Percentiles rank a stretch among this genome's conserved stretches.
Conservation (phyloP, 1,140 invertebrate species). For the Probaryconus sp. region DNA sequence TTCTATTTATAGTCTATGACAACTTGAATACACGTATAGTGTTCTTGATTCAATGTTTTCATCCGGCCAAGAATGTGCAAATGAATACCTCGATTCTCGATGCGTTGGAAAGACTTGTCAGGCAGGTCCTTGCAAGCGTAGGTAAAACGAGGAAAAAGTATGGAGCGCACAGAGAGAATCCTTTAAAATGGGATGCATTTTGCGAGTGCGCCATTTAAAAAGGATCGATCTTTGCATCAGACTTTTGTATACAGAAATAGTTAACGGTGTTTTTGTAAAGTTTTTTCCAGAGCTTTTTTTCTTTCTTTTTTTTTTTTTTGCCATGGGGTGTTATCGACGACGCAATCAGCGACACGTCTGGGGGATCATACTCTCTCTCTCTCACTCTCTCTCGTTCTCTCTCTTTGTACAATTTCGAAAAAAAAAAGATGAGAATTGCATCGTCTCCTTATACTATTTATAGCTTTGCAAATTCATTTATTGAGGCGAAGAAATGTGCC, state of each 20-base stretch:
- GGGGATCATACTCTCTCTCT: constrained; percentile 8
- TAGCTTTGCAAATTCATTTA: constrained; percentile 23
- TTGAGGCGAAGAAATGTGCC: constrained; percentile 11
- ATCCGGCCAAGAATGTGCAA: constrained; percentile 54
- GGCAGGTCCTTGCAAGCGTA: constrained; percentile 60
- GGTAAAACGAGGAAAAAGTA: constrained; percentile 57
- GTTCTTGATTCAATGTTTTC: constrained; percentile 59
- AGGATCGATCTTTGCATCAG: constrained; percentile 10
- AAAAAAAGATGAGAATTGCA: constrained; percentile 15
- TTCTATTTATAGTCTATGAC: constrained; percentile 48
- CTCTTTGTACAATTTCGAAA: background rate
- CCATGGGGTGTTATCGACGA: constrained; percentile 19
- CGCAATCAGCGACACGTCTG: constrained; percentile 11
- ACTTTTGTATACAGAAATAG: constrained; percentile 21
- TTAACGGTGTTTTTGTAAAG: constrained; percentile 32
- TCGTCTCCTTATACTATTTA: background rate
- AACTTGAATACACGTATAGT: constrained; percentile 42
- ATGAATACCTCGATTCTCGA: constrained; percentile 54
- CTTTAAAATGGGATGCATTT: constrained; percentile 58
- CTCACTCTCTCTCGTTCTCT: too few relatives aligned
- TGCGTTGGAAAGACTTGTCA: constrained; percentile 59
- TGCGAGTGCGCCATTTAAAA: constrained; percentile 24
- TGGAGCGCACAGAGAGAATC: constrained; percentile 39
- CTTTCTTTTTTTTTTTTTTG: constrained; percentile 20
- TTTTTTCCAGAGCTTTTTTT: constrained; percentile 16